These are phyloP conservation scores for Pipistrellus pipistrellus DNA, from an alignment of 2,797 vertebrate species.

Conservation along the genomic window DNA sequence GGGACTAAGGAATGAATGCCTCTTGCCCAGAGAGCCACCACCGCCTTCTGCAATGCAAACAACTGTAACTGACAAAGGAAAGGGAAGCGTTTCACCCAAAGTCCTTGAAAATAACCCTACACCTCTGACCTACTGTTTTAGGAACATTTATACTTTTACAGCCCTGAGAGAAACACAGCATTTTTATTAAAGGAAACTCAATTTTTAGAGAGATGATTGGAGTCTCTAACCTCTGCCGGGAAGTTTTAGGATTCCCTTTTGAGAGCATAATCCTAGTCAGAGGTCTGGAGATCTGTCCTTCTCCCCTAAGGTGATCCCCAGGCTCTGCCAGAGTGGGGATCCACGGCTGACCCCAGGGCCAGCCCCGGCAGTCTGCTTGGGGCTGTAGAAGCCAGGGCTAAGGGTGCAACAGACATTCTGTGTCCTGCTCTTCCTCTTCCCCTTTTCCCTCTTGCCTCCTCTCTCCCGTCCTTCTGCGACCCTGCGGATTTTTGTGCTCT, in stretches of 20 bases:
- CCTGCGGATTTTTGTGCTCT: background rate
- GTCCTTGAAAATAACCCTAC: constrained; percentile 20
- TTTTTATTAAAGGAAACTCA: constrained; percentile 36
- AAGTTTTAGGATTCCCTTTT: background rate
- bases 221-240: constrained; percentile 17
- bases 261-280: background rate
- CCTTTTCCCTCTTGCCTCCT: background rate
- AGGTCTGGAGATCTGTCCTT: background rate
- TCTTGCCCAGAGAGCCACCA: background rate
- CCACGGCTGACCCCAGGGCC: background rate
- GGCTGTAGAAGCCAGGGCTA: background rate
- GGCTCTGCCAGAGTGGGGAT: background rate
- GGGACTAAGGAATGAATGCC: background rate
- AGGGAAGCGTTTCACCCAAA: background rate
- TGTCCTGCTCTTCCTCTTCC: background rate
- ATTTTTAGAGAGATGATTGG: constrained; percentile 5
- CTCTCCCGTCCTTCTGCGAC: background rate
- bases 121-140: constrained; percentile 21
- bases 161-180: background rate
- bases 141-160: background rate
- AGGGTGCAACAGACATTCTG: background rate
- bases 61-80: constrained; percentile 53
- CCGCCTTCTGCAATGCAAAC: background rate
- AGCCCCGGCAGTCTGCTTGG: background rate
- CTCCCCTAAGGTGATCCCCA: background rate